Evolutionary conservation across 1,140 invertebrate genomes (phyloP), one percentile per base, ranked within the genome.

Genomic region (Drosophila obscura): DNA sequence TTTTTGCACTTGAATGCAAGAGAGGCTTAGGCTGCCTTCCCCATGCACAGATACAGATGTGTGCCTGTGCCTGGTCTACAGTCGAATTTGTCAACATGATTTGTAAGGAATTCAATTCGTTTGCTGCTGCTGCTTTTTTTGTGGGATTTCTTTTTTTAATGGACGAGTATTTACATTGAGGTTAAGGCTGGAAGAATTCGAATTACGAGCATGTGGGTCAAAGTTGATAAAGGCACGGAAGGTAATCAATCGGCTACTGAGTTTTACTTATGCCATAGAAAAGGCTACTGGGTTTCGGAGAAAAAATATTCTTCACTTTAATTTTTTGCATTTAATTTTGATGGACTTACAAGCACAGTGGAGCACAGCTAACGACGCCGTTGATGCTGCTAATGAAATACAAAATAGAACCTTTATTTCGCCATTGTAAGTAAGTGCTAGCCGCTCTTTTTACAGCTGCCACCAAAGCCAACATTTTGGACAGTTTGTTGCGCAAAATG

Each of bases 81-180:
- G 61, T 22, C 55, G 71, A 75, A 75, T 75, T 75, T 75, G 72
- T 75, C 72, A 74, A 66, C 72, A 75, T 66, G 71, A 66, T 46
- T 75, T 35, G 26, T 26, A 56, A 31, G 64, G 26, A 69, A 67
- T 50, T 69, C 67, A 69, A 69, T 69, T 65, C 67, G 43, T 56
- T 4, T 39, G 11, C 11, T 13, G 22, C 35, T 44, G 8, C 63
- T 51, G 22, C 15, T 52, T 0, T 8, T 24, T 13, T 28, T 50
- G n/a, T 11, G 8, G 15, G n/a, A 15, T n/a, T 22, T 26, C 22
- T 48, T 60, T 45, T 43, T 9, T 35, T 44, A 9, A 11, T n/a
- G 15, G 2, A 5, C 13, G 0, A 9, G 6, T 53, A 24, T 56
- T 57, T 68, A 31, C 35, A 35, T 16, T 35, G 39, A 19, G 19